Evolutionary conservation across 2,888 invertebrate genomes (phyloP).

Genomic region (Luperina testacea): DNA sequence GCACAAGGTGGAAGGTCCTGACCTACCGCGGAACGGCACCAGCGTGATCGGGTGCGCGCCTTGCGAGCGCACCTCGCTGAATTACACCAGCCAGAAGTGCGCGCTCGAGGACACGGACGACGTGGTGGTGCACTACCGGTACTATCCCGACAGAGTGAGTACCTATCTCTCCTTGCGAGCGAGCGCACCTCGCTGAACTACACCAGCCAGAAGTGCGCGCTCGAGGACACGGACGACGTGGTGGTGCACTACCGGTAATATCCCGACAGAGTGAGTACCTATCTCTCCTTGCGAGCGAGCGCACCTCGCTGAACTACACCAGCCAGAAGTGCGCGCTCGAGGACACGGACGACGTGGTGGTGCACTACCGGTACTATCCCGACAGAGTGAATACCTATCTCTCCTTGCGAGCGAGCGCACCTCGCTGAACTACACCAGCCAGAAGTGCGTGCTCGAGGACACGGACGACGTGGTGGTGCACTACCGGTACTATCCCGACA

Average conservation of each 20-base stretch:
- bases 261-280: too few species aligned
- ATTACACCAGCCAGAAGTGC: constrained; percentile 82
- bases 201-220: not conserved
- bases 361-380: not conserved
- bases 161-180: not conserved
- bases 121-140: constrained; percentile 85
- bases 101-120: constrained; percentile 85
- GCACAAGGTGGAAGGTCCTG: constrained; percentile 83
- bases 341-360: too few species aligned
- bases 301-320: too few species aligned
- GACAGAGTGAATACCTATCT: too few species aligned
- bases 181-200: not conserved
- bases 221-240: not conserved
- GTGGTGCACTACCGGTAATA: not conserved
- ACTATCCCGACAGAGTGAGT: constrained; percentile 84
- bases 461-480: too few species aligned
- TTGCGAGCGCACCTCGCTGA: constrained; percentile 81
- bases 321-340: too few species aligned
- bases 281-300: too few species aligned
- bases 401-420: too few species aligned
- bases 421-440: too few species aligned
- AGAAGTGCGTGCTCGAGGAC: too few species aligned
- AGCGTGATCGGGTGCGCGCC: constrained; percentile 84
- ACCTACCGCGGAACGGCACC: constrained; percentile 81
- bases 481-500: not conserved